A percentile compares a stretch with the other conserved stretches of the same genome.
Conservation (phyloP, 2,888 invertebrate genomes). For the Pyrrhia umbra region DNA sequence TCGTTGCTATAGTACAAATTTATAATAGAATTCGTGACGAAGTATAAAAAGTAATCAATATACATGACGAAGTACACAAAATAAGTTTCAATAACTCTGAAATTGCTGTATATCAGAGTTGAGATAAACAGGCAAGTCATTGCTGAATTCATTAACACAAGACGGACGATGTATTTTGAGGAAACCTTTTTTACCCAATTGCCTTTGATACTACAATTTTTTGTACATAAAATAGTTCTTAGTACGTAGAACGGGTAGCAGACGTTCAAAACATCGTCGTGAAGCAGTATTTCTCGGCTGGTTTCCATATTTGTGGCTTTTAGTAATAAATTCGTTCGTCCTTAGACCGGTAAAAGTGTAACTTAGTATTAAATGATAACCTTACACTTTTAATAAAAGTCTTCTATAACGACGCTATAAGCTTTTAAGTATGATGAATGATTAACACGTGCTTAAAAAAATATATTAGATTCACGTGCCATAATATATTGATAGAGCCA, state of each 20-base stretch:
- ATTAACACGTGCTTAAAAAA: too few relatives aligned
- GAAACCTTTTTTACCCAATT: constrained; percentile 7
- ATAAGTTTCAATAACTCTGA: not conserved
- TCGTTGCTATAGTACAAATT: constrained; percentile 6
- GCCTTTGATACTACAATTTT: constrained; percentile 14
- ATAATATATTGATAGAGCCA: too few relatives aligned
- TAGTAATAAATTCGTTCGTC: too few relatives aligned
- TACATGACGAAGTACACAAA: constrained; percentile 5
- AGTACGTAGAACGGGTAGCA: constrained; percentile 18
- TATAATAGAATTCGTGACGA: not conserved
- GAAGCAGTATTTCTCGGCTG: not conserved
- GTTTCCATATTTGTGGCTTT: not conserved
- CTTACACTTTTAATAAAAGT: not conserved
- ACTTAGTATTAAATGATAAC: not conserved
- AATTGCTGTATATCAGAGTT: not conserved
- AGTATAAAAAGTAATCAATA: not conserved
- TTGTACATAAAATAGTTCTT: constrained; percentile 14
- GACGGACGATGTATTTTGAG: constrained; percentile 1
- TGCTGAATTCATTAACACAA: not conserved
- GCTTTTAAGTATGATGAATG: not conserved
- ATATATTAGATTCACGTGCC: too few relatives aligned
- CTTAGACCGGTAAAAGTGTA: fast-evolving
- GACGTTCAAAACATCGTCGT: constrained; percentile 4
- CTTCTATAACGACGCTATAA: too few relatives aligned
- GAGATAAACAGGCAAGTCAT: constrained; percentile 4